These are phyloP conservation scores for Brachyhypopomus gauderio DNA, from an alignment of 2,113 vertebrate species.

Conservation along the genomic window DNA sequence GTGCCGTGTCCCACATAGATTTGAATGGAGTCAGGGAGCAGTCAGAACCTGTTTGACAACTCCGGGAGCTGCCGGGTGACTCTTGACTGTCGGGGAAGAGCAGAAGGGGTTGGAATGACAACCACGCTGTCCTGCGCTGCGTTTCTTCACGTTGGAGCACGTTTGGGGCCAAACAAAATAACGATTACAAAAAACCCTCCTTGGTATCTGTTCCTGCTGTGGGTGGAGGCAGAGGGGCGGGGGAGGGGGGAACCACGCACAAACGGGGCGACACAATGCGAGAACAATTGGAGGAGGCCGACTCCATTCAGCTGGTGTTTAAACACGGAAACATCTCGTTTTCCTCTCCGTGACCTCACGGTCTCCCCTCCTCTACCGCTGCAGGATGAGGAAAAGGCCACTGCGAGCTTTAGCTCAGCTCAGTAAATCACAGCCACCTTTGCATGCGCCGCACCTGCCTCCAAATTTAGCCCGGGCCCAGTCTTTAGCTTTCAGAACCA, in stretches of 20 bases:
- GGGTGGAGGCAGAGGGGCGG: background rate
- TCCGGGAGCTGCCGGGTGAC: background rate
- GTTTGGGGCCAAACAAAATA: conserved; percentile 31
- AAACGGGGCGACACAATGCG: conserved; percentile 16
- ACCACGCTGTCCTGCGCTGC: conserved; percentile 30
- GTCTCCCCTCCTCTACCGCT: conserved; percentile 29
- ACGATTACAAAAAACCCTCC: background rate
- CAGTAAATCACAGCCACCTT: background rate
- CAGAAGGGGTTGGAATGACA: conserved; percentile 52
- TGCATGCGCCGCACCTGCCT: background rate
- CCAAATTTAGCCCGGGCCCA: conserved; percentile 25
- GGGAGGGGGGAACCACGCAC: conserved; percentile 13
- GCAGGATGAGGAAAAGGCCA: conserved; percentile 47
- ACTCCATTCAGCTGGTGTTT: conserved; percentile 52
- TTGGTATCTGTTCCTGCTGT: conserved; percentile 29
- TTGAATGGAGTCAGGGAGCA: background rate
- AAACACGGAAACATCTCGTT: conserved; percentile 56
- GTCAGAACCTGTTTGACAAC: conserved; percentile 33
- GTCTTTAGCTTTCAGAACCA: background rate
- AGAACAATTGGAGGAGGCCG: conserved; percentile 60
- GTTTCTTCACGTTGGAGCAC: conserved; percentile 59
- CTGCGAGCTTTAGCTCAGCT: conserved; percentile 2
- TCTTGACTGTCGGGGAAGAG: conserved; percentile 14
- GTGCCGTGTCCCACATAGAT: conserved; percentile 12
- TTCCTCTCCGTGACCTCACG: conserved; percentile 51